phyloP scores from a whole-genome alignment of 2,797 vertebrate species.

The Monodelphis domestica region DNA sequence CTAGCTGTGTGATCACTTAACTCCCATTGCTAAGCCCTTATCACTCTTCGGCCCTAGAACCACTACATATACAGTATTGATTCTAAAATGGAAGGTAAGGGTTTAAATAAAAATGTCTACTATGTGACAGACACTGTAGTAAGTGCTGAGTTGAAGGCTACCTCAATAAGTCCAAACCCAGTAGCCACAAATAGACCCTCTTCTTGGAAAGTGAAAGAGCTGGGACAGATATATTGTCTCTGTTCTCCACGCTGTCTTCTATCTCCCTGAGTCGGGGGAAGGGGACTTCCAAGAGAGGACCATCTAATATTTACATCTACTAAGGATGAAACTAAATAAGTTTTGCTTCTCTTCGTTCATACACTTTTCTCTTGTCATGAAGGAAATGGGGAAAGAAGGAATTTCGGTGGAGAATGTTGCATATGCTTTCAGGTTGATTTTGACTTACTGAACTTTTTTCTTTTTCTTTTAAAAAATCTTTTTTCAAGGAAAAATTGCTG shows the following conservation, averaged over 20 bases:
- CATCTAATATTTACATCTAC: background rate
- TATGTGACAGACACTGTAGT: background rate
- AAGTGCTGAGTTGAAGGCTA: background rate
- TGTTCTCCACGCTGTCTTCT: background rate
- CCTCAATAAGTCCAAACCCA: background rate
- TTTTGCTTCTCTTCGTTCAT: background rate
- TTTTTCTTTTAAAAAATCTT: background rate
- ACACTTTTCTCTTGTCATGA: background rate
- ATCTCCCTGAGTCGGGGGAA: background rate
- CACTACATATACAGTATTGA: no score
- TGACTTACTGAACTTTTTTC: background rate
- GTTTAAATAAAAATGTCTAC: background rate
- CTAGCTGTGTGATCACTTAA: no score
- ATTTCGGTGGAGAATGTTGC: background rate
- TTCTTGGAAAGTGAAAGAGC: background rate
- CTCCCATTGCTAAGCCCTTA: no score
- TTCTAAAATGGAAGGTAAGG: no score
- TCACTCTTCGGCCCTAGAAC: no score
- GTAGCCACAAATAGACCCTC: background rate
- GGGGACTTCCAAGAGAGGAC: background rate
- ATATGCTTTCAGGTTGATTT: background rate
- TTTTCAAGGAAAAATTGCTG: background rate
- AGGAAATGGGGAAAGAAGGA: background rate
- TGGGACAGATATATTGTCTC: background rate
- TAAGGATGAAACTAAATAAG: background rate